Base-by-base conservation (phyloP, 2,797 vertebrate species). In the Argya squamiceps region DNA sequence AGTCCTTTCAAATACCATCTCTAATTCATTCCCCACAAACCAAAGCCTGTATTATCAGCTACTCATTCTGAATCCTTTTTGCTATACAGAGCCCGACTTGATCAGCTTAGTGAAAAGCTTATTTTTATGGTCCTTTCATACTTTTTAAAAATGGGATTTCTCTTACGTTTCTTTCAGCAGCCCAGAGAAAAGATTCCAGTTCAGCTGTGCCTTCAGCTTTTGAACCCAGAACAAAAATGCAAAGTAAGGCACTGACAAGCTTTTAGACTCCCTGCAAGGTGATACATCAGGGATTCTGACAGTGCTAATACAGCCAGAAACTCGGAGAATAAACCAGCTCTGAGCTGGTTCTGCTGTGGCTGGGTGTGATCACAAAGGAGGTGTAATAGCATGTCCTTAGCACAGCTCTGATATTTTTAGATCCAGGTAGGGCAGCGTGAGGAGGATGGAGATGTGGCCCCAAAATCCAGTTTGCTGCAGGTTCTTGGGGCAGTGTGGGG, bases 101-200 rank as follows among this genome's bases (percentile, higher is more conserved):
- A 97, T 95, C 95, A 97, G 89, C 94, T 97, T 92, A 97, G 95
- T 41, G 78, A 95, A 86, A 96, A 89, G 83, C 85, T 95, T 87
- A 96, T 93, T 93, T 95, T 91, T 89, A 91, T 9, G 59, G 65
- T 17, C 89, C 81, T 95, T 95, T 95, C 83, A 93, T 46, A 92
- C 85, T 90, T 94, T 49, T 46, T 53, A 52, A 39, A 96, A 96
- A 97, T 79, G 94, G 94, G 85, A 93, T 89, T 95, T 91, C 68
- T 80, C 84, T 82, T 79, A 53, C 77, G 10, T 95, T 94, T 70
- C 92, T 95, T 79, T 94, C 93, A 89, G 85, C 84, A 87, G 60
- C 50, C 37, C 46, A 71, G 82, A 96, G 90, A 95, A 94, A 91
- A 88, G 96, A 71, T 81, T 93, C 62, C 76, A 37, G 73, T 36